Evolutionary conservation across 1,140 invertebrate genomes (phyloP).

Genomic region (Nephila pilipes): DNA sequence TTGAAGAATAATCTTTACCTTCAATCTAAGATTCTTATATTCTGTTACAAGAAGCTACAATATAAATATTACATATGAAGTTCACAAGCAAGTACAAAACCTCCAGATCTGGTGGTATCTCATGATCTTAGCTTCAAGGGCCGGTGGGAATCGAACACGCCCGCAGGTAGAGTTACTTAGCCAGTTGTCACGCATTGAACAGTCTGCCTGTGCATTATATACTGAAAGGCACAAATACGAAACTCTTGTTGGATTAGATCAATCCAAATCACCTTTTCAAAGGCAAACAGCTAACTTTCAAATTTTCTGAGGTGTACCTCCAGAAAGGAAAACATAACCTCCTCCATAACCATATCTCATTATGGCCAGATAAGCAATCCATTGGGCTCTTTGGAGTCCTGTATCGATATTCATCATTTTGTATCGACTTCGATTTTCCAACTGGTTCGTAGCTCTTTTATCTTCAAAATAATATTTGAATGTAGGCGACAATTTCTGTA

Average conservation of each 20-base stretch:
- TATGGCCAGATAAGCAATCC: constrained; percentile 82
- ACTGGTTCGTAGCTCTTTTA: constrained; percentile 78
- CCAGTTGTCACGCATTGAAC: constrained; percentile 82
- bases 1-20: constrained; percentile 81
- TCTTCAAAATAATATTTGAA: constrained; percentile 79
- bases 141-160: constrained; percentile 82
- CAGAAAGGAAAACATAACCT: constrained; percentile 83
- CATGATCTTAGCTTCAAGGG: constrained; percentile 82
- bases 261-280: constrained; percentile 82
- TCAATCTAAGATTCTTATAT: constrained; percentile 79
- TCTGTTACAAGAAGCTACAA: constrained; percentile 83
- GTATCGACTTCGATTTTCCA: constrained; percentile 79
- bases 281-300: constrained; percentile 81
- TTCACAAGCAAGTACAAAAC: constrained; percentile 81
- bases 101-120: constrained; percentile 80
- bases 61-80: constrained; percentile 82
- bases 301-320: constrained; percentile 80
- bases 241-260: constrained; percentile 83
- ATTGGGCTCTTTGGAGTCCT: constrained; percentile 80
- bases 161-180: constrained; percentile 83
- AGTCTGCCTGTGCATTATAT: constrained; percentile 84
- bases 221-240: constrained; percentile 84
- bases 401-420: constrained; percentile 81
- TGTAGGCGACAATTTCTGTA: constrained; percentile 76
- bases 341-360: constrained; percentile 83